Evolutionary conservation across 2,797 vertebrate genomes (phyloP).

Genomic region (Alectoris magna): DNA sequence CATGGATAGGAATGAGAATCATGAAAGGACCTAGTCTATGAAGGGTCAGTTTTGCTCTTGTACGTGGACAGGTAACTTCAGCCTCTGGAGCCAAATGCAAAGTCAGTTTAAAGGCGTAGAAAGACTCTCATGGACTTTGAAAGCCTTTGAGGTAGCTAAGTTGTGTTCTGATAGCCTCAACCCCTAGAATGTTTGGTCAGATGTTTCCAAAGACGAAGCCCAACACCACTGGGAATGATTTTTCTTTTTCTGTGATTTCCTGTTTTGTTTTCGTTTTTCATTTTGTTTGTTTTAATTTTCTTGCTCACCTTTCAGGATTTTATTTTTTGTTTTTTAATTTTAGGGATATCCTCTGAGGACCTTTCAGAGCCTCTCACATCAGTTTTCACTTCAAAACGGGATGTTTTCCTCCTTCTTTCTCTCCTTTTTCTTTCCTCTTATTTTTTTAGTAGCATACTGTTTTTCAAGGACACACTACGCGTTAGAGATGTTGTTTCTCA

Average conservation of each 20-base stretch:
- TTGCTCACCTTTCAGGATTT: constrained; percentile 53
- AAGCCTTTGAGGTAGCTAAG: background rate
- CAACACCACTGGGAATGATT: background rate
- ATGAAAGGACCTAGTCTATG: background rate
- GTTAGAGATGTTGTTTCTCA: background rate
- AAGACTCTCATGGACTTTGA: background rate
- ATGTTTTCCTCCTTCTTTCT: background rate
- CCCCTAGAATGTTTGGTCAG: background rate
- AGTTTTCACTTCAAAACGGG: background rate
- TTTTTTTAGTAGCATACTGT: constrained; percentile 36
- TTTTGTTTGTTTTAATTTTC: background rate
- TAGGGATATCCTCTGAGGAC: constrained; percentile 41
- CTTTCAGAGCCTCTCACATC: background rate
- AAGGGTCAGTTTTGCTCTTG: background rate
- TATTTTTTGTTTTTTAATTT: constrained; percentile 5
- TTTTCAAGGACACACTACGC: constrained; percentile 6
- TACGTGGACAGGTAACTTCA: background rate
- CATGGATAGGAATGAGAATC: background rate
- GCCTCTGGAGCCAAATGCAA: background rate
- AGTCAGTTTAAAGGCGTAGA: background rate
- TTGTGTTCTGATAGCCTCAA: background rate
- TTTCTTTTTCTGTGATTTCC: background rate
- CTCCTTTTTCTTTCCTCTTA: background rate
- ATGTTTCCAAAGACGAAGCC: background rate
- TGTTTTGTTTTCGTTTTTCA: background rate